Conservation (phyloP, 2,113 vertebrate species). For the Hemicordylus capensis region DNA sequence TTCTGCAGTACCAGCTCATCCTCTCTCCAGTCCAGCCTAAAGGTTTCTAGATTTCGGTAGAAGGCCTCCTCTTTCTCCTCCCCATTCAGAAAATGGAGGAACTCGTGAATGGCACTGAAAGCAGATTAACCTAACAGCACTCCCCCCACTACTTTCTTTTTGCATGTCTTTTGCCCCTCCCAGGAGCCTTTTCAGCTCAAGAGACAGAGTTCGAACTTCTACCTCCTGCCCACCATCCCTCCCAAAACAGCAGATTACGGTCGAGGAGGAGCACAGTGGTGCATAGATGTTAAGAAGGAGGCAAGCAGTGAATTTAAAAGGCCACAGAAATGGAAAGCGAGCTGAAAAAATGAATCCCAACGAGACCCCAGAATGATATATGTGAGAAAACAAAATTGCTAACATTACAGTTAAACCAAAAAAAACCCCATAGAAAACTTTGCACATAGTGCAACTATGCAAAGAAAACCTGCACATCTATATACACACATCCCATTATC, state of each 20-base stretch:
- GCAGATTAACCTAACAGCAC: background rate
- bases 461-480: too few relatives aligned
- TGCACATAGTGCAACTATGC: too few relatives aligned
- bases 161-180: background rate
- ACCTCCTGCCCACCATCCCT: background rate
- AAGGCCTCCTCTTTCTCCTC: background rate
- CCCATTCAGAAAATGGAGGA: background rate
- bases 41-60: too few relatives aligned
- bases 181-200: background rate
- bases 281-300: too few relatives aligned
- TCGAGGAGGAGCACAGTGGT: too few relatives aligned
- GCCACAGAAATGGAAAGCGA: background rate
- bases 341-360: background rate
- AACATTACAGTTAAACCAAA: too few relatives aligned
- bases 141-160: background rate
- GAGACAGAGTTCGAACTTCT: background rate
- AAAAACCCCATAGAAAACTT: too few relatives aligned
- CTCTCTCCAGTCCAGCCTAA: background rate
- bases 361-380: too few relatives aligned
- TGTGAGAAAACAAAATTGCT: background rate
- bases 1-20: background rate
- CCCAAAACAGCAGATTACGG: background rate
- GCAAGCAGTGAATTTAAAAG: background rate
- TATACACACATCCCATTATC: too few relatives aligned
- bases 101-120: background rate